These are phyloP conservation scores for Leptatherina wallacei DNA, from an alignment of 2,797 vertebrate species.

Conservation along the genomic window DNA sequence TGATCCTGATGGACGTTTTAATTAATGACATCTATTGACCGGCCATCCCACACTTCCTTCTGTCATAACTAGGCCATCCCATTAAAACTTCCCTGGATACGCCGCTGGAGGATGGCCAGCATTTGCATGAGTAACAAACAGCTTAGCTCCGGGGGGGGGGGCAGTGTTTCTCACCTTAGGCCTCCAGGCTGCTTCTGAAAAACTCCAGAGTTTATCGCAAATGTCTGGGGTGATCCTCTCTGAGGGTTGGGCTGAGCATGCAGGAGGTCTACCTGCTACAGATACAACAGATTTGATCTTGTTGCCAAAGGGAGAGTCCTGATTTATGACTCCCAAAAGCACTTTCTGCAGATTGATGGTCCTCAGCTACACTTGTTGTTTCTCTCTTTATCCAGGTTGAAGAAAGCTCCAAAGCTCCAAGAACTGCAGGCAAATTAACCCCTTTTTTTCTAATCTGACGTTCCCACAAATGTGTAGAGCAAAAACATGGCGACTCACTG, in stretches of 20 bases:
- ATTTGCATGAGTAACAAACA: too few relatives aligned
- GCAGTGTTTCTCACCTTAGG: too few relatives aligned
- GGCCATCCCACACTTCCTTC: too few relatives aligned
- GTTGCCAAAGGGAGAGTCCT: not conserved
- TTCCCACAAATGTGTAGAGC: constrained; percentile 4
- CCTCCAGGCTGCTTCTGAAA: constrained; percentile 49
- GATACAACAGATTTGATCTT: constrained; percentile 5
- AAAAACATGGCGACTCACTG: constrained; percentile 28
- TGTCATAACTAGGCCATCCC: too few relatives aligned
- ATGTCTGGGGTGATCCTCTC: constrained; percentile 60
- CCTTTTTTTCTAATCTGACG: constrained; percentile 35
- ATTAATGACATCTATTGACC: too few relatives aligned
- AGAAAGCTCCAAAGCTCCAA: constrained; percentile 11
- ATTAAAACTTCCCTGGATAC: too few relatives aligned
- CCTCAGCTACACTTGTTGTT: constrained; percentile 11
- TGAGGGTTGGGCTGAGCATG: constrained; percentile 20
- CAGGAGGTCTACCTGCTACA: constrained; percentile 18
- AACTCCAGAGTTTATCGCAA: constrained; percentile 55
- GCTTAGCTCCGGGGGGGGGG: too few relatives aligned
- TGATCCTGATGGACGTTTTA: too few relatives aligned
- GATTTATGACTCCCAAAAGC: constrained; percentile 21
- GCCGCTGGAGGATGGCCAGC: too few relatives aligned
- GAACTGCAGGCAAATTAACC: constrained; percentile 1
- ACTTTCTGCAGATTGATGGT: constrained; percentile 10
- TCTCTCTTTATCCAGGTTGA: constrained; percentile 22